Conservation (phyloP, 2,888 invertebrate species). For the Julus scanicus region DNA sequence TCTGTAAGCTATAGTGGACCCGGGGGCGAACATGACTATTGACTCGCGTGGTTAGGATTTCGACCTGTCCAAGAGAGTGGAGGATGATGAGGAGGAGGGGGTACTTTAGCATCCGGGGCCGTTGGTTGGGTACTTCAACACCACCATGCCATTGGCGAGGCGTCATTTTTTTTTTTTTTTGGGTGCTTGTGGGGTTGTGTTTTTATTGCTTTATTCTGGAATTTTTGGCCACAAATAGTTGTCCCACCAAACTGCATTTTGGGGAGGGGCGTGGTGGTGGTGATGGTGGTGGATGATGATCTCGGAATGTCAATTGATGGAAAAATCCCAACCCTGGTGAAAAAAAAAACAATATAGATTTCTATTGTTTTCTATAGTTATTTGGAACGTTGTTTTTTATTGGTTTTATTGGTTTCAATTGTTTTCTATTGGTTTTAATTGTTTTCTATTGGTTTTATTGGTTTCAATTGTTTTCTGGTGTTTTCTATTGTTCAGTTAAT, state of each 20-base stretch:
- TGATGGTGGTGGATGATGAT: no score
- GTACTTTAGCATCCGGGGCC: not conserved
- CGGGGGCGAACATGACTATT: no score
- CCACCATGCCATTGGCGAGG: no score
- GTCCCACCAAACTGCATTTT: constrained; percentile 42
- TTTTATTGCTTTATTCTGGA: constrained; percentile 36
- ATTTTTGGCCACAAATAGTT: not conserved
- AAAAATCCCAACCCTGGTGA: constrained; percentile 37
- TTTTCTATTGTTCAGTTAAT: no score
- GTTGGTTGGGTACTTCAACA: not conserved
- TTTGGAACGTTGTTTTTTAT: no score
- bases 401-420: no score
- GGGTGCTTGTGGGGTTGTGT: not conserved
- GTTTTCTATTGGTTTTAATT: no score
- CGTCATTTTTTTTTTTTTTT: constrained; percentile 11
- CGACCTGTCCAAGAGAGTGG: not conserved
- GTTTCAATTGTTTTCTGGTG: no score
- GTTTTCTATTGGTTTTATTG: no score
- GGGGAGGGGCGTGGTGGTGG: constrained; percentile 17
- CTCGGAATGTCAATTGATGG: constrained; percentile 35
- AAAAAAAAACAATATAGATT: no score
- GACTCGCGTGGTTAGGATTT: constrained; percentile 4
- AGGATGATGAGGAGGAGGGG: not conserved
- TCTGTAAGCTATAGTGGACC: no score
- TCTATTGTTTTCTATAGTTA: no score